Evolutionary conservation across 1,140 invertebrate species (phyloP), one percentile per base, ranked within the genome.

Genomic region (Dreissena polymorpha): DNA sequence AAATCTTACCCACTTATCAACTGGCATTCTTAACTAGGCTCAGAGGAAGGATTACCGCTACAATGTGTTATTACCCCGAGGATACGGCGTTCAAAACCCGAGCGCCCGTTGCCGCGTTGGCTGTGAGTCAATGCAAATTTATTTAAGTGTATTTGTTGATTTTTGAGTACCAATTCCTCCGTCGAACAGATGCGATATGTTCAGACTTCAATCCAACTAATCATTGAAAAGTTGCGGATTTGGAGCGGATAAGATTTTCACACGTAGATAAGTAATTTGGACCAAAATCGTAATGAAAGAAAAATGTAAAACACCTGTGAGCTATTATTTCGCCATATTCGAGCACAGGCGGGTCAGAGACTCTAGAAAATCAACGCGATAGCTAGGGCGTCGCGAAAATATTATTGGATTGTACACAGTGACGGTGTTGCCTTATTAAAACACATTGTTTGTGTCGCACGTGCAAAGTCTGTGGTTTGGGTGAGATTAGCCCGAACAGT

Each of bases 191-290:
- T 63, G 16, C 72, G 39, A 63, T 50, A 71, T 23, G 27, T 50
- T 18, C 16, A 60, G 69, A 50, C 65, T 63, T 25, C 27, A 50
- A 69, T 23, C 69, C 64, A 80, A 72, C 68, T 71, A 80, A 80
- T 80, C 53, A 72, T 50, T 60, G 18, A 55, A 64, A 72, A 55
- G 23, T 68, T 29, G 6, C 10, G 55, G 69, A 51, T 57, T 80
- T 80, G 72, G 8, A 53, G 23, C 12, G 60, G 78, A 80, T 80
- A 80, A 64, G 25, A 25, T 64, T 72, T 80, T 80, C 78, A 55
- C 78, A 80, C 78, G 78, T 80, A 80, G 78, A 80, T 80, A 80
- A 72, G 69, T 80, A 80, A 80, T 80, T 80, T 80, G 68, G 23
- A 67, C 49, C 10, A n/a, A 39, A 39, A 39, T 0, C 50, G 23